These are phyloP conservation scores for Paratilapia polleni DNA, from an alignment of 2,113 vertebrate genomes.

Conservation along the genomic window DNA sequence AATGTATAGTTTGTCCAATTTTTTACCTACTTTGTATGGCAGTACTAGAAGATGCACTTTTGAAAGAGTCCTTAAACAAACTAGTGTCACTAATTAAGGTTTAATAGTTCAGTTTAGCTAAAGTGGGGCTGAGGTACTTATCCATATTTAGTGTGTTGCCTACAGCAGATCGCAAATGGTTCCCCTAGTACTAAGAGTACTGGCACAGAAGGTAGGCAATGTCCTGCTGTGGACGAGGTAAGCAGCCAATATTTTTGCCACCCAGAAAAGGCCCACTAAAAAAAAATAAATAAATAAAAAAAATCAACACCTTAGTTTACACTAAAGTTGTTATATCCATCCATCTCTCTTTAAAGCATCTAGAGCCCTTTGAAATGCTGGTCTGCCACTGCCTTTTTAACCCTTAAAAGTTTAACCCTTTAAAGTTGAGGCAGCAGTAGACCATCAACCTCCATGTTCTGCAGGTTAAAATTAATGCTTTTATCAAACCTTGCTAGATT, in stretches of 20 bases:
- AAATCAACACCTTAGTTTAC: neutral
- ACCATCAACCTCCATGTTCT: neutral
- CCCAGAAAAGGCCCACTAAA: neutral
- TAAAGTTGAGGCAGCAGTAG: neutral
- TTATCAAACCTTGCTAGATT: neutral
- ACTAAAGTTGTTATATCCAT: neutral
- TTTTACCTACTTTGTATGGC: neutral
- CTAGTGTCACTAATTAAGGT: neutral
- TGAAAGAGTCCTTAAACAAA: neutral
- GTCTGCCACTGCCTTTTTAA: constrained; percentile 3
- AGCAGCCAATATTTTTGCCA: neutral
- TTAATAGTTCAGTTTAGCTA: constrained; percentile 2
- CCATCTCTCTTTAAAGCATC: neutral
- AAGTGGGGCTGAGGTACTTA: neutral
- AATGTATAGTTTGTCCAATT: neutral
- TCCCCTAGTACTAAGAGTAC: neutral
- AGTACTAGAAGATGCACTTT: neutral
- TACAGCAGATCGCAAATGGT: neutral
- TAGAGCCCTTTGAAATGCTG: neutral
- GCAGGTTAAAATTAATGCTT: neutral
- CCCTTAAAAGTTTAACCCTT: neutral
- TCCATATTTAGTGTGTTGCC: neutral
- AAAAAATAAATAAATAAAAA: neutral
- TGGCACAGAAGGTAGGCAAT: neutral
- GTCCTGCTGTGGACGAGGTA: neutral